Base-by-base conservation (phyloP, 2,113 vertebrate species). In the Osmerus mordax region DNA sequence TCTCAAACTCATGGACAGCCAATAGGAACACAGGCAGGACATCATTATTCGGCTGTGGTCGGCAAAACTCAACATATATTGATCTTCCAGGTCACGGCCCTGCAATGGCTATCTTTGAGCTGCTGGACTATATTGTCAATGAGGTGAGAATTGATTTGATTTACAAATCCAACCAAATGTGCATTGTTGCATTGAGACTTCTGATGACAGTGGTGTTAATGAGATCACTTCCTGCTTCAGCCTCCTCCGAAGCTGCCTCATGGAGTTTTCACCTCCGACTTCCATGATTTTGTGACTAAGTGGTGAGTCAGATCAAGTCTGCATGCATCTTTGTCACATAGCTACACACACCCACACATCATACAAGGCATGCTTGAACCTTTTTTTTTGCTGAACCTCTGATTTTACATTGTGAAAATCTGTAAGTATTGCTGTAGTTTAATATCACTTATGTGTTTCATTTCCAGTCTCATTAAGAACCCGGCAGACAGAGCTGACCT, bases 241-340 rank as follows among this genome's bases (percentile, higher is more conserved):
- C 96, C 97, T 0, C 97, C 97, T 71, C 97, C 97, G 58, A 98
- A 98, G 88, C 94, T 99, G 78, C 97, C 97, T 0, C 94, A 81
- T 0, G 94, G 94, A 0, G 92, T 98, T 78, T 99, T 96, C 90
- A 96, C 96, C 0, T 92, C 87, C 61, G 97, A 99, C 87, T 99
- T 99, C 91, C 96, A 99, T 87, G 97, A 99, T 81, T 98, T 99
- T 94, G 97, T 98, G 88, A 97, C 94, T 89, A 98, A 97, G 95
- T 98, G 97, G 97, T 99, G 87, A 98, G 94, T 29, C 9, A 12
- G 51, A 11, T 28, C 25, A 36, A 6, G 32, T 36, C 32, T 36
- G 32, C 32, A 36, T 36, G 32, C 3, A 62, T 13, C 53, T 4
- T 65, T 56, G 4, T 14, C 29, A 13, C 3, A 58, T 36, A 4